Evolutionary conservation across 2,113 vertebrate species (phyloP).

Genomic region (Xyrauchen texanus): DNA sequence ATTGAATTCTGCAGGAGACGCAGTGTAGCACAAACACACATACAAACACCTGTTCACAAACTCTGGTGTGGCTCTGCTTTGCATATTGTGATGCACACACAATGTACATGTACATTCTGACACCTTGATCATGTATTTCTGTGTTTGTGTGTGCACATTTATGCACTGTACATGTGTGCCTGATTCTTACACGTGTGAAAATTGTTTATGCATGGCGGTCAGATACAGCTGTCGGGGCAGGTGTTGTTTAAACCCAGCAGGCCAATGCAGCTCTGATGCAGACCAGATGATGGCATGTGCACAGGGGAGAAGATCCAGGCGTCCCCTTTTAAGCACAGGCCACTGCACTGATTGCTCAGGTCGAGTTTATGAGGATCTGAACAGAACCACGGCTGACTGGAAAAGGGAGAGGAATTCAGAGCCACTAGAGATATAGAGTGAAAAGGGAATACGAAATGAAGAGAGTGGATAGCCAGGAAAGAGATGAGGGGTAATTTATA

Average conservation of each 20-base stretch:
- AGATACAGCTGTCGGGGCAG: neutral
- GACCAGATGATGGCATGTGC: neutral
- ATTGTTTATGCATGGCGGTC: neutral
- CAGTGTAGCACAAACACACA: neutral
- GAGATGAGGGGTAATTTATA: too few relatives aligned
- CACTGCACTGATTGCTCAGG: neutral
- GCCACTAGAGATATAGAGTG: too few relatives aligned
- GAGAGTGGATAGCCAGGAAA: too few relatives aligned
- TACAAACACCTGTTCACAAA: slow-evolving; percentile 8
- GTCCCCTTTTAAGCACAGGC: neutral
- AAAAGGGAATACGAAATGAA: too few relatives aligned
- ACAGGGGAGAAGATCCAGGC: neutral
- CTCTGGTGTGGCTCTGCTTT: slow-evolving; percentile 3
- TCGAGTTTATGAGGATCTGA: neutral
- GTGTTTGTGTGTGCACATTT: neutral
- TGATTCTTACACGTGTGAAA: slow-evolving; percentile 23
- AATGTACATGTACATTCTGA: neutral
- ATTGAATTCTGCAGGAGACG: slow-evolving; percentile 16
- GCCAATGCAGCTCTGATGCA: neutral
- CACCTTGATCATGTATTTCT: neutral
- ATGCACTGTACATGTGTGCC: neutral
- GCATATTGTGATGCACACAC: neutral
- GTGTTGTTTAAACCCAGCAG: slow-evolving; percentile 16
- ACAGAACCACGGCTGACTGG: too few relatives aligned
- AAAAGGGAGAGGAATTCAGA: too few relatives aligned